Evolutionary conservation across 2,113 vertebrate genomes (phyloP).

Genomic region (Myanophis thanlyinensis): DNA sequence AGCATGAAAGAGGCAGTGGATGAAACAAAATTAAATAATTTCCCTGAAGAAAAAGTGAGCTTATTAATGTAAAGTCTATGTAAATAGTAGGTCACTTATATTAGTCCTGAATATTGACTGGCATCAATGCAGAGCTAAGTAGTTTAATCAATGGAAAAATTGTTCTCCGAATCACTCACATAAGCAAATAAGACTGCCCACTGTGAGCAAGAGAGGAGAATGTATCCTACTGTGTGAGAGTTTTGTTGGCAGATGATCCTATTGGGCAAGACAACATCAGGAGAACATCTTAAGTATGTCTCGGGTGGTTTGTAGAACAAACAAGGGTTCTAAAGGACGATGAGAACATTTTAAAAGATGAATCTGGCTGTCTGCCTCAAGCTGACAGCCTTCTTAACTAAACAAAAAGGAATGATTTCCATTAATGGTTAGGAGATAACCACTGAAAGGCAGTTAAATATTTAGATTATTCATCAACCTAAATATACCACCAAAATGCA

Average conservation of each 20-base stretch:
- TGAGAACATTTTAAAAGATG: conserved; percentile 26
- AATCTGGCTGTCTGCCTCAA: conserved; percentile 20
- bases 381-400: conserved; percentile 36
- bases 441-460: conserved; percentile 30
- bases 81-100: conserved; percentile 23
- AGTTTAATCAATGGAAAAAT: not conserved
- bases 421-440: conserved; percentile 32
- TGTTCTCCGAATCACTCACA: not conserved
- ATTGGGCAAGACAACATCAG: conserved; percentile 24
- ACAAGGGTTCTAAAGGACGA: conserved; percentile 18
- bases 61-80: conserved; percentile 7
- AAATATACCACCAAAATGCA: conserved; percentile 32
- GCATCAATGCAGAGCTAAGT: conserved; percentile 23
- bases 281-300: conserved; percentile 33
- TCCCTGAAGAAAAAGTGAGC: not conserved
- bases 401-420: conserved; percentile 35
- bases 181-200: not conserved
- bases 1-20: not conserved
- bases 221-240: not conserved
- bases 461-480: conserved; percentile 32
- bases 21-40: not conserved
- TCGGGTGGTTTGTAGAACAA: conserved; percentile 12
- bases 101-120: conserved; percentile 2
- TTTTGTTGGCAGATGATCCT: conserved; percentile 35
- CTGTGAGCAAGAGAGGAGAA: conserved; percentile 9